Percentiles rank a stretch among this genome's conserved stretches.
These are phyloP conservation scores for Exephanes ischioxanthus DNA, from an alignment of 2,888 invertebrate species.

Conservation along the genomic window DNA sequence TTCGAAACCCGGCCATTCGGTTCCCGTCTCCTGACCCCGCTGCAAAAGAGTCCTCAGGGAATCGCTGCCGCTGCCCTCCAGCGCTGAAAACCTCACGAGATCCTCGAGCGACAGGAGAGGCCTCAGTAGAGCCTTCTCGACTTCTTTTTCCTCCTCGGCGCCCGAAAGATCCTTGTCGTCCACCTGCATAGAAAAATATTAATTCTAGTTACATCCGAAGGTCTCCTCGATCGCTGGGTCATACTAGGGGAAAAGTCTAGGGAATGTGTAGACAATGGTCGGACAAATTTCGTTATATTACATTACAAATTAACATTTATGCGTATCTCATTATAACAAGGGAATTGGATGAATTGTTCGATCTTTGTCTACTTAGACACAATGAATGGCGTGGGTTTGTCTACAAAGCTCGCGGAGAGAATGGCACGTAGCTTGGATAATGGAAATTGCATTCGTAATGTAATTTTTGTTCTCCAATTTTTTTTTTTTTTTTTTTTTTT, in stretches of 20 bases:
- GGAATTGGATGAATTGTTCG: neutral
- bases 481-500: neutral
- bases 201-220: conserved; percentile 73
- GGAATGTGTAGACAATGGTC: conserved; percentile 43
- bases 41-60: conserved; percentile 86
- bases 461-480: neutral
- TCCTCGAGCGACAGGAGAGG: conserved; percentile 87
- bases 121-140: conserved; percentile 87
- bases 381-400: conserved; percentile 16
- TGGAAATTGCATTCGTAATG: conserved; percentile 5
- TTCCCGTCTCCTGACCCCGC: conserved; percentile 84
- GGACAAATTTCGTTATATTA: conserved; percentile 8
- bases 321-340: neutral
- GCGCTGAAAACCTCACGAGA: conserved; percentile 86
- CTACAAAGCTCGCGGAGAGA: conserved; percentile 42
- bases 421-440: neutral
- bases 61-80: conserved; percentile 85
- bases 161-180: conserved; percentile 88
- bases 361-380: conserved; percentile 19
- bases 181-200: conserved; percentile 81
- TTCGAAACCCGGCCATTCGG: conserved; percentile 86
- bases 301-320: neutral
- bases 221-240: conserved; percentile 63
- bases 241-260: conserved; percentile 16
- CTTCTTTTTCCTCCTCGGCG: conserved; percentile 88